Evolutionary conservation across 2,888 invertebrate genomes (phyloP).

Genomic region (Metellina segmentata): DNA sequence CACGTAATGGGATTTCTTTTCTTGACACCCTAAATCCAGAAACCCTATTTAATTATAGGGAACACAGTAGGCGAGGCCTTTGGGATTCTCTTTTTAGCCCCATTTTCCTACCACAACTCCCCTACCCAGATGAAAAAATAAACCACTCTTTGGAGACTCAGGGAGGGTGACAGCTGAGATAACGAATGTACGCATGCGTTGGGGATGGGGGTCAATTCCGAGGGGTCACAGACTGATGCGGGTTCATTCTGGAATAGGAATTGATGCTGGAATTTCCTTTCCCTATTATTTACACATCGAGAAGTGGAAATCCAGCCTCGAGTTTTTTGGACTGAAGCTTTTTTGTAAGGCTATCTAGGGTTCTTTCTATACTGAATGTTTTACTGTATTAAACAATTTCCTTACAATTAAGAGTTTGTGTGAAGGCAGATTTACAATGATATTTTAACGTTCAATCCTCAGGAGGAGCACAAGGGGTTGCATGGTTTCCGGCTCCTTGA

Average conservation of each 20-base stretch:
- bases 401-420: too few relatives aligned
- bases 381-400: too few relatives aligned
- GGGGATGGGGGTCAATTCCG: constrained; percentile 14
- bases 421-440: too few relatives aligned
- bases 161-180: constrained; percentile 69
- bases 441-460: too few relatives aligned
- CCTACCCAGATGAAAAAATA: constrained; percentile 31
- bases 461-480: too few relatives aligned
- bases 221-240: constrained; percentile 39
- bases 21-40: constrained; percentile 69
- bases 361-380: too few relatives aligned
- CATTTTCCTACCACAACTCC: constrained; percentile 52
- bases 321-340: background rate
- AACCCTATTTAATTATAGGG: constrained; percentile 72
- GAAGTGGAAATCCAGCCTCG: background rate
- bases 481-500: too few relatives aligned
- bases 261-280: background rate
- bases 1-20: constrained; percentile 70
- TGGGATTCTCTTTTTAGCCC: constrained; percentile 57
- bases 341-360: background rate
- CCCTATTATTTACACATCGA: background rate
- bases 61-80: constrained; percentile 49
- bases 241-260: constrained; percentile 21
- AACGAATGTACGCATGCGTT: constrained; percentile 66
- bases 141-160: constrained; percentile 55